Conservation (phyloP, 2,888 invertebrate genomes). For the Balanococcus diminutus region DNA sequence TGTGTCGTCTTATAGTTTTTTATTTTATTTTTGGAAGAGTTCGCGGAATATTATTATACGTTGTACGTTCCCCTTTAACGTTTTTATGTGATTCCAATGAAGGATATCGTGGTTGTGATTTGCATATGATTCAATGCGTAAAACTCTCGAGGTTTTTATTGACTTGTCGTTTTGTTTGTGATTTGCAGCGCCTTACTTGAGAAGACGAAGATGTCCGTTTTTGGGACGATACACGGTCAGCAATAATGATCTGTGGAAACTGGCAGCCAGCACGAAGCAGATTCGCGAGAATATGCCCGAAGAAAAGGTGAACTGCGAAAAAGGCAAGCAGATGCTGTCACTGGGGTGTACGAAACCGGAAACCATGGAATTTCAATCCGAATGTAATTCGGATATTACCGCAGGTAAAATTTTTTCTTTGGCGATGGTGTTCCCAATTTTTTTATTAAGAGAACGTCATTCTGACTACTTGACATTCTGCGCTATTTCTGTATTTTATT, state of each 20-base stretch:
- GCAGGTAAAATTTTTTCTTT: constrained; percentile 60
- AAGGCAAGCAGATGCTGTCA: constrained; percentile 57
- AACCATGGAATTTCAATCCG: constrained; percentile 61
- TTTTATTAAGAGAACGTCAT: no score
- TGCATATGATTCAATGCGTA: background rate
- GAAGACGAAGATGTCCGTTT: constrained; percentile 72
- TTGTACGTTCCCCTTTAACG: background rate
- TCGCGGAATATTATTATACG: background rate
- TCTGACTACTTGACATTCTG: no score
- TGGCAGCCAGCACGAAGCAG: constrained; percentile 65
- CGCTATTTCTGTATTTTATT: no score
- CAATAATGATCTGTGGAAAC: constrained; percentile 66
- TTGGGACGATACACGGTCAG: constrained; percentile 71
- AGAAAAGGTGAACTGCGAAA: constrained; percentile 56
- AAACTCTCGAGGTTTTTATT: background rate
- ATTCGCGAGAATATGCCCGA: constrained; percentile 57
- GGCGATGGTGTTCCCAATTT: no score
- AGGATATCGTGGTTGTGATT: background rate
- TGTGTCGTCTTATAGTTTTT: background rate
- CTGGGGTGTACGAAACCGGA: constrained; percentile 59
- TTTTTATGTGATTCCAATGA: background rate
- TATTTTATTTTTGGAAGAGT: background rate
- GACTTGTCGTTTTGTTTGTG: background rate
- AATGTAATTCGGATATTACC: constrained; percentile 60
- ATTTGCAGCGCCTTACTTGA: constrained; percentile 68